These are phyloP conservation scores for Yponomeuta evonymella DNA, from an alignment of 2,888 invertebrate genomes.

Conservation along the genomic window DNA sequence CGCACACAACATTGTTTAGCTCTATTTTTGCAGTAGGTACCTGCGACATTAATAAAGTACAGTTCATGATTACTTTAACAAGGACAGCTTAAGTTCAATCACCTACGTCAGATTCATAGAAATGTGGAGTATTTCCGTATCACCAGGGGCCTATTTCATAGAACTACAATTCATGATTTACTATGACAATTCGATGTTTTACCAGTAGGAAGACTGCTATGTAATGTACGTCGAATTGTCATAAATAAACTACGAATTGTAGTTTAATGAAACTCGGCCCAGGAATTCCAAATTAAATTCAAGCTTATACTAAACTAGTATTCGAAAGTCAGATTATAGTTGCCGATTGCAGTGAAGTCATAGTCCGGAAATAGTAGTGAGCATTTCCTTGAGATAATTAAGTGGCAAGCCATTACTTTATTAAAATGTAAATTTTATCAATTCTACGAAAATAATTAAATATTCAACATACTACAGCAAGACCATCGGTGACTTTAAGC, in stretches of 20 bases:
- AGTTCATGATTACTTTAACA: neutral
- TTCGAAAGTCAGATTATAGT: neutral
- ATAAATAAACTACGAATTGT: too few relatives aligned
- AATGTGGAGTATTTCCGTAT: neutral
- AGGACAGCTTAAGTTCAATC: neutral
- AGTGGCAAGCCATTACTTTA: neutral
- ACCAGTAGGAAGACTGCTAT: too few relatives aligned
- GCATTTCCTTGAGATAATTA: neutral
- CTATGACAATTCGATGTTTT: too few relatives aligned
- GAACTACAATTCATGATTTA: too few relatives aligned
- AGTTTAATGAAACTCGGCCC: too few relatives aligned
- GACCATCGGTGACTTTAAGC: conserved; percentile 41
- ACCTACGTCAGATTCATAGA: neutral
- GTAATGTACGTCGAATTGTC: too few relatives aligned
- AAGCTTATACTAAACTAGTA: too few relatives aligned
- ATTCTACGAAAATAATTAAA: conserved; percentile 1
- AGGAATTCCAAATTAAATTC: too few relatives aligned
- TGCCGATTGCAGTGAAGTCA: neutral
- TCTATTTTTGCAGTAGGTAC: too few relatives aligned
- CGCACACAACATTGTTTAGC: too few relatives aligned
- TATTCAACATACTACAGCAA: conserved; percentile 44
- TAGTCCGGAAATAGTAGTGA: neutral
- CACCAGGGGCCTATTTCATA: too few relatives aligned
- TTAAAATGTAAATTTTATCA: neutral
- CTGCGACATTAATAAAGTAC: too few relatives aligned